phyloP scores from a whole-genome alignment of 2,113 vertebrate species.

The Sakesphorus luctuosus region DNA sequence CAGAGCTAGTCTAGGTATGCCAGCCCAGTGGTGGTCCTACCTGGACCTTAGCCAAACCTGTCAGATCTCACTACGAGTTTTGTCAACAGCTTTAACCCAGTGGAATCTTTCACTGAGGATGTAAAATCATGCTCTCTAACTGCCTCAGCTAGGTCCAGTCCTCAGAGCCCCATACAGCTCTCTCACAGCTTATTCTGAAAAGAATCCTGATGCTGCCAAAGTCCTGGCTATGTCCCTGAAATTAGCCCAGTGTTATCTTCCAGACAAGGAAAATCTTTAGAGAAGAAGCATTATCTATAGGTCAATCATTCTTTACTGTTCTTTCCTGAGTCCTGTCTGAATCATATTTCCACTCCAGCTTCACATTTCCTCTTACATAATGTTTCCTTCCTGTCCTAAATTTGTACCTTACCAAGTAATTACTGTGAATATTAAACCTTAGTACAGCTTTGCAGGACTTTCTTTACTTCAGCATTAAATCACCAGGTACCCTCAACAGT shows the following conservation, averaged over 20 bases:
- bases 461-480: background rate
- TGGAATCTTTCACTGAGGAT: background rate
- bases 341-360: background rate
- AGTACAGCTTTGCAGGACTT: background rate
- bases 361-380: background rate
- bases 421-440: background rate
- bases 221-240: background rate
- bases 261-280: background rate
- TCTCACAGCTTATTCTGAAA: background rate
- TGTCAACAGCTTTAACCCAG: background rate
- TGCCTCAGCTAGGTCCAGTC: fast-evolving
- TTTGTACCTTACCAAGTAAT: background rate
- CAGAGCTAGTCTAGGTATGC: background rate
- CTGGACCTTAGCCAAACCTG: background rate
- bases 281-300: background rate
- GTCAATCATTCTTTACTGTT: background rate
- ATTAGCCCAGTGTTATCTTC: background rate
- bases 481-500: background rate
- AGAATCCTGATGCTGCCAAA: background rate
- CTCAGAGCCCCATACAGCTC: background rate
- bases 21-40: background rate
- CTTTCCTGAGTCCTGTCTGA: background rate
- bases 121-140: background rate
- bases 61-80: background rate
- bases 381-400: background rate